These are phyloP conservation scores for Mormyrops boulengeri DNA, from an alignment of 2,797 vertebrate genomes.

Conservation along the genomic window DNA sequence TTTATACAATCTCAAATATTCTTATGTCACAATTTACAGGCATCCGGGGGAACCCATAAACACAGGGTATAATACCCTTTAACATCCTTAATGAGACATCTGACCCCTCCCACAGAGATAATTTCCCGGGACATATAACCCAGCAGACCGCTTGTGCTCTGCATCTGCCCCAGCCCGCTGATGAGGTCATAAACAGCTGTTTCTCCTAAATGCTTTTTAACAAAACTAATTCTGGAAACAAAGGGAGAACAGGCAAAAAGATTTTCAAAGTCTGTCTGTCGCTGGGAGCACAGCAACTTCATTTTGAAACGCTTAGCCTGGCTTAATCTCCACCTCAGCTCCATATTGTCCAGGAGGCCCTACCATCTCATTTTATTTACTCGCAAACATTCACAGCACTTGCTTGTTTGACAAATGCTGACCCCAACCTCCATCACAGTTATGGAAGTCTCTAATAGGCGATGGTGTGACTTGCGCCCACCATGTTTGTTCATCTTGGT, in stretches of 20 bases:
- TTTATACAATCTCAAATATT: conserved; percentile 79
- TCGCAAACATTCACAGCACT: neutral
- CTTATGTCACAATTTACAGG: conserved; percentile 70
- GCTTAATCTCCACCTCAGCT: neutral
- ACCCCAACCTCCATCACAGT: neutral
- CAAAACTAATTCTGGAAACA: neutral
- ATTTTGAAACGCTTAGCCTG: neutral
- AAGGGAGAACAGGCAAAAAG: neutral
- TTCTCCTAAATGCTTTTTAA: neutral
- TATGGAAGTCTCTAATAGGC: neutral
- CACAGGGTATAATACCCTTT: conserved; percentile 46
- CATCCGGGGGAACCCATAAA: conserved; percentile 62
- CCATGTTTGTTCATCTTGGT: neutral
- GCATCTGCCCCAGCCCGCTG: neutral
- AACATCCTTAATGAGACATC: conserved; percentile 18
- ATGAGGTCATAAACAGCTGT: neutral
- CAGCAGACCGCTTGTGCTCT: conserved; percentile 46
- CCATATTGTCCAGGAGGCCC: neutral
- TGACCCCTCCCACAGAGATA: conserved; percentile 31
- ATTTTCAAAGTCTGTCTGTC: neutral
- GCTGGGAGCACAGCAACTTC: neutral
- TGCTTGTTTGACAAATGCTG: neutral
- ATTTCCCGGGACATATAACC: conserved; percentile 37
- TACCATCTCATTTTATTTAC: neutral
- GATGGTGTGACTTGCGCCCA: neutral